These are phyloP conservation scores for Tachysurus fulvidraco DNA, from an alignment of 2,113 vertebrate species.

Conservation along the genomic window DNA sequence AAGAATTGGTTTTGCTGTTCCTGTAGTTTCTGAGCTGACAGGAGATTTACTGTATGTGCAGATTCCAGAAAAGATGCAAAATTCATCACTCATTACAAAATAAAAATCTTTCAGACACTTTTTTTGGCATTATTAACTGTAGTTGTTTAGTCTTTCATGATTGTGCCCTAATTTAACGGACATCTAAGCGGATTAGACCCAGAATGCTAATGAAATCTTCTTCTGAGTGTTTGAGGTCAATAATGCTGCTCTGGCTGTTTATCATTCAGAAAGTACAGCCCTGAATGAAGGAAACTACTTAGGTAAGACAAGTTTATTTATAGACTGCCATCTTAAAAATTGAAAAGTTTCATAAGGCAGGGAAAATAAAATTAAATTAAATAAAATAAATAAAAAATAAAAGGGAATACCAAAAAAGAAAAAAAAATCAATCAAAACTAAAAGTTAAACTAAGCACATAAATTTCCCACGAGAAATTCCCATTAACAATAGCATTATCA, in stretches of 20 bases:
- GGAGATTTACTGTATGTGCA: background rate
- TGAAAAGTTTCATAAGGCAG: background rate
- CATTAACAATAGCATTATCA: background rate
- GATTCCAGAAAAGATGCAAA: background rate
- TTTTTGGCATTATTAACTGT: background rate
- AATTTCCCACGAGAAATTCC: background rate
- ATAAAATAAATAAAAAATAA: background rate
- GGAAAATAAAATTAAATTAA: background rate
- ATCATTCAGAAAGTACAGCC: slow-evolving; percentile 60
- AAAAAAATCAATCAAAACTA: background rate
- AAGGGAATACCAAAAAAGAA: background rate
- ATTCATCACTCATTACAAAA: background rate
- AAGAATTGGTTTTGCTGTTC: background rate
- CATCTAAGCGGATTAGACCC: background rate
- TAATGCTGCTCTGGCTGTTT: slow-evolving; percentile 24
- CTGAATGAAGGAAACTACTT: slow-evolving; percentile 67
- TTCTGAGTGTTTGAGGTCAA: background rate
- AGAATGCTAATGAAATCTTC: background rate
- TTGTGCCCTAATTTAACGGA: background rate
- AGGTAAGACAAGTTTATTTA: slow-evolving; percentile 49
- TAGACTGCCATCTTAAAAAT: background rate
- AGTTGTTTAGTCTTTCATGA: background rate
- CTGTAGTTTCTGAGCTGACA: background rate
- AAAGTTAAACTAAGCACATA: background rate
- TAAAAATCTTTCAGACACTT: background rate